Conservation (phyloP, 1,140 invertebrate genomes). For the Zophobas atratus region DNA sequence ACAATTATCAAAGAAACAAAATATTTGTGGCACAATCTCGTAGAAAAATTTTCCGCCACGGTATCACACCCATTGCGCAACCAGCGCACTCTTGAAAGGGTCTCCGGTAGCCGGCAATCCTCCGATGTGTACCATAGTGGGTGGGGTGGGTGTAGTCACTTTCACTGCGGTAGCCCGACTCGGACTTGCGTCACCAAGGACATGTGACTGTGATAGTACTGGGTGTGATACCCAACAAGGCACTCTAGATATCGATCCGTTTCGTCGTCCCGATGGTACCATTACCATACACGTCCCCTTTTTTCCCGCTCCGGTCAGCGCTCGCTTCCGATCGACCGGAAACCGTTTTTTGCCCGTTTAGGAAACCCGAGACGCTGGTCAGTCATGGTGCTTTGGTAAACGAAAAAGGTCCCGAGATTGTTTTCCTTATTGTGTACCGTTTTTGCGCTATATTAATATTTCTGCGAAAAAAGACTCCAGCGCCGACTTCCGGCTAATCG, state of each 20-base stretch:
- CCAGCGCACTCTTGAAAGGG: slow-evolving; percentile 14
- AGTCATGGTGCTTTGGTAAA: slow-evolving; percentile 8
- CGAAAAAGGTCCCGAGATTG: background rate
- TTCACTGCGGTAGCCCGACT: slow-evolving; percentile 58
- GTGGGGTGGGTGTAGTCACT: slow-evolving; percentile 61
- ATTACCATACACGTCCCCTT: no score
- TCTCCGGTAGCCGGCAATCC: slow-evolving; percentile 1
- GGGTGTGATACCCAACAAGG: slow-evolving; percentile 25
- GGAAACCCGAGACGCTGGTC: background rate
- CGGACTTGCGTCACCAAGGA: slow-evolving; percentile 58
- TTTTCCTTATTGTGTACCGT: slow-evolving; percentile 4
- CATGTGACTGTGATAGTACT: slow-evolving; percentile 38
- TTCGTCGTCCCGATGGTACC: slow-evolving; percentile 22
- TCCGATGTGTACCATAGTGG: slow-evolving; percentile 54
- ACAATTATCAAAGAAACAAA: no score
- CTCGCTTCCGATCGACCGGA: slow-evolving; percentile 21
- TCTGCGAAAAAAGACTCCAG: background rate
- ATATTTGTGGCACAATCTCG: no score
- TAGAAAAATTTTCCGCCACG: no score
- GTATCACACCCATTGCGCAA: slow-evolving; percentile 3
- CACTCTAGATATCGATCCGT: slow-evolving; percentile 46
- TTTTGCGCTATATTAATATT: slow-evolving; percentile 11
- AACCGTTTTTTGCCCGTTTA: slow-evolving; percentile 4
- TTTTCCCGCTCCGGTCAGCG: no score
- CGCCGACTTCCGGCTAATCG: slow-evolving; percentile 7